A percentile compares a stretch with the other conserved stretches of the same genome.
Conservation (phyloP, 2,888 invertebrate species). For the Temnothorax unifasciatus region DNA sequence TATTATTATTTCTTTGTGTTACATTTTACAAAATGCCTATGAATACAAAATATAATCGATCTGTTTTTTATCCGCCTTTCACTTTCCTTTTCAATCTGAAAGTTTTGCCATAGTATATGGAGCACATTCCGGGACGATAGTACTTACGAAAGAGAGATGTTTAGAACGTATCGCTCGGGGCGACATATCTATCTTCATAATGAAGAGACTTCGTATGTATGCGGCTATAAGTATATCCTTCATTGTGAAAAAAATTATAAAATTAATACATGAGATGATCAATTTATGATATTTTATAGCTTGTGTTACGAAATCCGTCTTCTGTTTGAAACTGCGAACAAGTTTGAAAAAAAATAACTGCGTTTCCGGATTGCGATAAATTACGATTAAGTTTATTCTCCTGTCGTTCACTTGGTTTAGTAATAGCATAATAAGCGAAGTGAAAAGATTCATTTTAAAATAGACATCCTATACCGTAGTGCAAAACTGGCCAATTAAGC, state of each 20-base stretch:
- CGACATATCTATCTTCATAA: constrained; percentile 41
- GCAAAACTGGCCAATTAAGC: constrained; percentile 24
- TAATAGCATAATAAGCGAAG: constrained; percentile 19
- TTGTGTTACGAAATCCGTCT: not conserved
- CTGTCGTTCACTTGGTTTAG: not conserved
- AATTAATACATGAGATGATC: not conserved
- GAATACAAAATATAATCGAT: not conserved
- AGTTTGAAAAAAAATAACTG: not conserved
- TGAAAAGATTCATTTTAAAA: not conserved
- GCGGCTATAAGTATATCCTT: constrained; percentile 3
- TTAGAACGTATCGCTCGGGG: constrained; percentile 37
- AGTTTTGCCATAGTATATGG: constrained; percentile 40
- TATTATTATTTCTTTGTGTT: not conserved
- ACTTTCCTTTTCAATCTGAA: constrained; percentile 27
- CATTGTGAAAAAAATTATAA: constrained; percentile 1
- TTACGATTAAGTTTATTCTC: constrained; percentile 3
- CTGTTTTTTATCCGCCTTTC: constrained; percentile 13
- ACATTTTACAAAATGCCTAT: constrained; percentile 1
- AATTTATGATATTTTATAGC: not conserved
- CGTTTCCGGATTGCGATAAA: constrained; percentile 2
- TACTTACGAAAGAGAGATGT: constrained; percentile 52
- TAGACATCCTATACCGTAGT: not conserved
- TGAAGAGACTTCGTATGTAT: constrained; percentile 26
- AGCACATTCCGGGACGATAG: constrained; percentile 42
- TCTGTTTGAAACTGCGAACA: not conserved